A percentile compares a stretch with the other conserved stretches of the same genome.
These are phyloP conservation scores for Alfaro cultratus DNA, from an alignment of 2,797 vertebrate species.

Conservation along the genomic window DNA sequence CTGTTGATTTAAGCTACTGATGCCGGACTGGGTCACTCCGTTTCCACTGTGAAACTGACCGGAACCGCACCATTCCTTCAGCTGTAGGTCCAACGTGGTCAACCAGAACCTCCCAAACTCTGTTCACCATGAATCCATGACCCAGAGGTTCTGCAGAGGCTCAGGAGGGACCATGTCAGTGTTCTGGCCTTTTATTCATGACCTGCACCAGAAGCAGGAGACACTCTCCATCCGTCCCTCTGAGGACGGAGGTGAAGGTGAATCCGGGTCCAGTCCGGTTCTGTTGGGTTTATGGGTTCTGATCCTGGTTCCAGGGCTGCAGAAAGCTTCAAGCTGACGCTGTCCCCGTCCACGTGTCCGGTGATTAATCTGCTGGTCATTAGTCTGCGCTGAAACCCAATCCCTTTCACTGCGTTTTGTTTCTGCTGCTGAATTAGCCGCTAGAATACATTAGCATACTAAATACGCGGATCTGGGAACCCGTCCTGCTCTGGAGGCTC, in stretches of 20 bases:
- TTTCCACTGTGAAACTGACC: too few species aligned
- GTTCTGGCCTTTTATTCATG: too few species aligned
- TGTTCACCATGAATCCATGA: too few species aligned
- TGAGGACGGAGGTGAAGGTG: too few species aligned
- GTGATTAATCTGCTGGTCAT: constrained; percentile 72
- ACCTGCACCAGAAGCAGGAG: too few species aligned
- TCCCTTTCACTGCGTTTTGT: constrained; percentile 59
- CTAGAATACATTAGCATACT: constrained; percentile 78
- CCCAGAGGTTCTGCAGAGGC: too few species aligned
- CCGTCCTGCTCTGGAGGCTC: neutral
- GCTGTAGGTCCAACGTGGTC: too few species aligned
- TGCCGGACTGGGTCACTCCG: too few species aligned
- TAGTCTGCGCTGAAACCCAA: constrained; percentile 60
- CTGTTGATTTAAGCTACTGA: too few species aligned
- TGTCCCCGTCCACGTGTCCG: constrained; percentile 47
- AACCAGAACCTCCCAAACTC: too few species aligned
- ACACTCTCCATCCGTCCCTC: neutral
- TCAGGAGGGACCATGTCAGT: neutral
- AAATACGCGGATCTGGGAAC: constrained; percentile 40
- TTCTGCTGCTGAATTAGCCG: constrained; percentile 69
- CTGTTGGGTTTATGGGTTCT: neutral
- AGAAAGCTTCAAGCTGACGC: neutral
- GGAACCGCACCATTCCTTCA: too few species aligned
- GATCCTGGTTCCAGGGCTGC: neutral
- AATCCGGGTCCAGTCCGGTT: neutral